phyloP scores from a whole-genome alignment of 2,797 vertebrate genomes.

The Sebastes hubbsi region DNA sequence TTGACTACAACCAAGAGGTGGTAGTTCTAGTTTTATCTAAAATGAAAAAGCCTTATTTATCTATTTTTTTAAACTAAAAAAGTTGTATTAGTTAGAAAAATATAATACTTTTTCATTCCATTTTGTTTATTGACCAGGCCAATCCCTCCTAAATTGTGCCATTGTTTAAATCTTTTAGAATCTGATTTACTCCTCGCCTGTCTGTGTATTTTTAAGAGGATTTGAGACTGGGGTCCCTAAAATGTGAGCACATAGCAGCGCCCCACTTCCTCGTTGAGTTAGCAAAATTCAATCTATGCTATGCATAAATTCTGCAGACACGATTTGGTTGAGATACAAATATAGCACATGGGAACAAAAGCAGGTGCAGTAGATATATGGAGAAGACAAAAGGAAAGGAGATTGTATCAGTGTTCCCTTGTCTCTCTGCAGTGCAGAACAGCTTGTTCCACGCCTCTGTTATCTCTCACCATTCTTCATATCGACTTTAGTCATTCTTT shows the following conservation, averaged over 20 bases:
- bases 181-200: background rate
- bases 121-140: background rate
- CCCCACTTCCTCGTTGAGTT: slow-evolving; percentile 15
- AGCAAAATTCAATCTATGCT: slow-evolving; percentile 9
- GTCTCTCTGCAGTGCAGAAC: slow-evolving; percentile 29
- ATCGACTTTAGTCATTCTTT: slow-evolving; percentile 41
- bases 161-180: background rate
- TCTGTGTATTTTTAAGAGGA: background rate
- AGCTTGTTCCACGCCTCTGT: slow-evolving; percentile 45
- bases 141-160: background rate
- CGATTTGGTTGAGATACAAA: slow-evolving; percentile 30
- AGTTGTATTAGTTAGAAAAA: background rate
- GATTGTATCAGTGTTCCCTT: slow-evolving; percentile 45
- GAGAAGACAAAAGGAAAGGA: slow-evolving; percentile 20
- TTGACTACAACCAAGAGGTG: background rate
- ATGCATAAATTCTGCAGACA: slow-evolving; percentile 28
- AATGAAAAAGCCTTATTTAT: background rate
- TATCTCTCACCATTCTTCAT: slow-evolving; percentile 55
- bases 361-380: slow-evolving; percentile 46
- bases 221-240: background rate
- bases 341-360: slow-evolving; percentile 39
- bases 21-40: background rate
- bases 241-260: background rate
- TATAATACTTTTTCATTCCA: background rate
- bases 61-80: background rate